phyloP scores from a whole-genome alignment of 2,797 vertebrate genomes.

The Mycteria americana region DNA sequence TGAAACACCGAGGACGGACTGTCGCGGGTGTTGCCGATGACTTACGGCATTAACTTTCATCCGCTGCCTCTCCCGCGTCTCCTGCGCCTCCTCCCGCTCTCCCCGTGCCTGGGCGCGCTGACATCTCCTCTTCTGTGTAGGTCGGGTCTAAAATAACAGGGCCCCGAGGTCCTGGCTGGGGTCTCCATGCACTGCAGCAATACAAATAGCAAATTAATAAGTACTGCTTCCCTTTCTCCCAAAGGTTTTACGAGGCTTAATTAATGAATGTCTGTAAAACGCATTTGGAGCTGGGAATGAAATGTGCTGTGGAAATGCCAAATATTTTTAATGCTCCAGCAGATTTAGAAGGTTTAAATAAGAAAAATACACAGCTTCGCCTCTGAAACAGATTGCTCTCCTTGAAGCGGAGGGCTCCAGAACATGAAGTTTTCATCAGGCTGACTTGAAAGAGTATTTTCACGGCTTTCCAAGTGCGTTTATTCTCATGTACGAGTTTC shows the following conservation, averaged over 20 bases:
- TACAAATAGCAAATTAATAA: constrained; percentile 61
- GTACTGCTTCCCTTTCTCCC: constrained; percentile 34
- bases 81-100: not conserved
- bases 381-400: constrained; percentile 54
- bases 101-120: not conserved
- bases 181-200: constrained; percentile 12
- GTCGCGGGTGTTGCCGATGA: not conserved
- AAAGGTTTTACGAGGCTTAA: constrained; percentile 55
- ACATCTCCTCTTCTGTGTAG: not conserved
- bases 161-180: constrained; percentile 31
- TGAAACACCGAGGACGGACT: not conserved
- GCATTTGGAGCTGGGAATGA: constrained; percentile 64
- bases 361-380: constrained; percentile 60
- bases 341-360: constrained; percentile 65
- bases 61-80: not conserved
- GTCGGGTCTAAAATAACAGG: constrained; percentile 39
- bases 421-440: constrained; percentile 65
- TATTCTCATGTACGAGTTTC: not conserved
- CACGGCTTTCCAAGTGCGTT: constrained; percentile 32
- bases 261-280: constrained; percentile 58
- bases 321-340: constrained; percentile 64
- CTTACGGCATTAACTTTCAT: not conserved
- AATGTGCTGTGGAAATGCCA: constrained; percentile 67
- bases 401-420: constrained; percentile 45
- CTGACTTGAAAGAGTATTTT: constrained; percentile 59